These are phyloP conservation scores for Enteromius unitaeniatus DNA, from an alignment of 2,797 vertebrate genomes.

Conservation along the genomic window DNA sequence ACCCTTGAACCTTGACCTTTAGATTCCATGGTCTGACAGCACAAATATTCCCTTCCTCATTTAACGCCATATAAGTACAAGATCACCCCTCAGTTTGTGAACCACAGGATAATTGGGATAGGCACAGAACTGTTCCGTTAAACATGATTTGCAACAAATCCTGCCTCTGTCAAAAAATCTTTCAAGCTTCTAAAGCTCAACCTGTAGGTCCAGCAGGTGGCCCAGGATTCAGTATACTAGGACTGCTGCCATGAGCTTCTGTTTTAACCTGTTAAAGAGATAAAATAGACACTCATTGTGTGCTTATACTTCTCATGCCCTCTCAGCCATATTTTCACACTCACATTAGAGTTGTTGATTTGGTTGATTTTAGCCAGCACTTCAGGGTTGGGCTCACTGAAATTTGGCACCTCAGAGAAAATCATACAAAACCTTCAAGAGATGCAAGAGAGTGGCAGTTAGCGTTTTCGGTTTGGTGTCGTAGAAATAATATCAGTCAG, in stretches of 20 bases:
- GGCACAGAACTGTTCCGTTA: not conserved
- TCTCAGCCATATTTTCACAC: slow-evolving; percentile 49
- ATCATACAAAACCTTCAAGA: slow-evolving; percentile 86
- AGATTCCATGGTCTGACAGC: no score
- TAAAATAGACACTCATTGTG: not conserved
- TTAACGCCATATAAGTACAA: not conserved
- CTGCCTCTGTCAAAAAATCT: not conserved
- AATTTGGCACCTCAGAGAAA: slow-evolving; percentile 88
- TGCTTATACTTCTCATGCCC: not conserved
- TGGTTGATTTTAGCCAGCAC: slow-evolving; percentile 72
- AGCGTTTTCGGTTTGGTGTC: not conserved
- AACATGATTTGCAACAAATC: not conserved
- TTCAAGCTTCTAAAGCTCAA: slow-evolving; percentile 64
- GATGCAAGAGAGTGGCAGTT: not conserved
- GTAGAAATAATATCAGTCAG: not conserved
- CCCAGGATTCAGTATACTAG: slow-evolving; percentile 74
- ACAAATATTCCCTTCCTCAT: not conserved
- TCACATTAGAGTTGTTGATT: slow-evolving; percentile 78
- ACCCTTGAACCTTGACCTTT: no score
- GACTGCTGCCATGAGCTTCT: slow-evolving; percentile 79
- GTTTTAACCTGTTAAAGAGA: slow-evolving; percentile 70
- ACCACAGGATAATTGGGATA: not conserved
- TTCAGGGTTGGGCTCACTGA: slow-evolving; percentile 85
- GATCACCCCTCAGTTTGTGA: not conserved
- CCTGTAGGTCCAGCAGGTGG: slow-evolving; percentile 74